phyloP scores from a whole-genome alignment of 1,140 invertebrate species.

The Magallana angulata region DNA sequence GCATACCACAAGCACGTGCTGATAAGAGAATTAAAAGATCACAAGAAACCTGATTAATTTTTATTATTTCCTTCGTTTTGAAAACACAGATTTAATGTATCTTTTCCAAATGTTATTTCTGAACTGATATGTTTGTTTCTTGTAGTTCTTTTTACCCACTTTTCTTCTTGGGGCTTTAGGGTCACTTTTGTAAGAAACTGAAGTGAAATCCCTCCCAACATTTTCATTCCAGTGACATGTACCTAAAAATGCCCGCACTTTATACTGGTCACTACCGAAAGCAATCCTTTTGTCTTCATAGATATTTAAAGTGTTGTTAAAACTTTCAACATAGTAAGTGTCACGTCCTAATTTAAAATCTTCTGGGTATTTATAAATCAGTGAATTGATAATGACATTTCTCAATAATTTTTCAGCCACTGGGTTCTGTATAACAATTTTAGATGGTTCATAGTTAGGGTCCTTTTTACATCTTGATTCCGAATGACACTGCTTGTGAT shows the following conservation, averaged over 20 bases:
- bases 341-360: constrained; percentile 3
- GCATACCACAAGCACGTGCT: too few species aligned
- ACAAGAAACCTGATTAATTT: too few species aligned
- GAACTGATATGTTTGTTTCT: too few species aligned
- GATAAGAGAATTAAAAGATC: too few species aligned
- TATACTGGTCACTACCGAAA: constrained; percentile 41
- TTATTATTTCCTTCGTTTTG: too few species aligned
- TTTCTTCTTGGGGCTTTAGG: not conserved
- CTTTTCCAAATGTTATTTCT: too few species aligned
- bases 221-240: constrained; percentile 46
- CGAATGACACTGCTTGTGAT: constrained; percentile 7
- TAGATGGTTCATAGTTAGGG: constrained; percentile 44
- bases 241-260: not conserved
- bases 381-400: not conserved
- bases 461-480: constrained; percentile 38
- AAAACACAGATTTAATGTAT: too few species aligned
- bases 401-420: not conserved
- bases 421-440: not conserved
- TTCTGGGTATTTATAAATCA: constrained; percentile 12
- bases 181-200: constrained; percentile 6
- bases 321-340: not conserved
- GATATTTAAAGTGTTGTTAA: constrained; percentile 36
- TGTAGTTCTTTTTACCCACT: too few species aligned
- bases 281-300: constrained; percentile 44
- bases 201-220: constrained; percentile 41